A percentile compares a stretch with the other conserved stretches of the same genome.
Evolutionary conservation across 2,113 vertebrate species (phyloP).

Genomic region (Chrysochloris asiatica): DNA sequence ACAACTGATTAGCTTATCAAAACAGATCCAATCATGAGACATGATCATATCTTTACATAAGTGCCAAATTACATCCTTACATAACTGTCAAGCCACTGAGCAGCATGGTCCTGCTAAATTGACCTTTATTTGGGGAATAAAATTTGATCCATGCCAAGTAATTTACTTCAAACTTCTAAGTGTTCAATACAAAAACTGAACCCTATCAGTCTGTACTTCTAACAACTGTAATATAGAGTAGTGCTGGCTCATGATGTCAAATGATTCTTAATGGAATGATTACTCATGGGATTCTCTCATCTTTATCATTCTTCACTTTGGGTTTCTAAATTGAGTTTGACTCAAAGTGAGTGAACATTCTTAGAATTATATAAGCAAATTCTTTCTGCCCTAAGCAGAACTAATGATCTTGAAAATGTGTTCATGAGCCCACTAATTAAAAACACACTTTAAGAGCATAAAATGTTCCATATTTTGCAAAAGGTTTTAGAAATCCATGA

Average conservation of each 20-base stretch:
- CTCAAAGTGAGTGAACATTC: not conserved
- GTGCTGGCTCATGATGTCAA: not conserved
- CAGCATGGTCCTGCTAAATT: too few species aligned
- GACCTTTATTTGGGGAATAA: too few species aligned
- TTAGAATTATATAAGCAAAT: not conserved
- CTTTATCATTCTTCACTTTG: not conserved
- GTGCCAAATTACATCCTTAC: too few species aligned
- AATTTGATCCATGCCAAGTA: too few species aligned
- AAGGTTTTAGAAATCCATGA: not conserved
- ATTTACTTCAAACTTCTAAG: too few species aligned
- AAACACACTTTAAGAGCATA: not conserved
- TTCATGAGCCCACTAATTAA: not conserved
- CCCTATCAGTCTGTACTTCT: not conserved
- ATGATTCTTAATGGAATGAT: not conserved
- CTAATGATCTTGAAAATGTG: not conserved
- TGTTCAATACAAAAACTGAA: not conserved
- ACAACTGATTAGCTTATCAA: too few species aligned
- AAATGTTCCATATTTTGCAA: not conserved
- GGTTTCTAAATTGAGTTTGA: not conserved
- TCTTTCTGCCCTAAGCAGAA: not conserved
- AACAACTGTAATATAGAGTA: not conserved
- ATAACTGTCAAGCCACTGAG: too few species aligned
- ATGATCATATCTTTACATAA: too few species aligned
- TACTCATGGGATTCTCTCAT: not conserved
- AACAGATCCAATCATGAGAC: too few species aligned